These are phyloP conservation scores for Synodontis membranacea DNA, from an alignment of 2,113 vertebrate species.

Conservation along the genomic window DNA sequence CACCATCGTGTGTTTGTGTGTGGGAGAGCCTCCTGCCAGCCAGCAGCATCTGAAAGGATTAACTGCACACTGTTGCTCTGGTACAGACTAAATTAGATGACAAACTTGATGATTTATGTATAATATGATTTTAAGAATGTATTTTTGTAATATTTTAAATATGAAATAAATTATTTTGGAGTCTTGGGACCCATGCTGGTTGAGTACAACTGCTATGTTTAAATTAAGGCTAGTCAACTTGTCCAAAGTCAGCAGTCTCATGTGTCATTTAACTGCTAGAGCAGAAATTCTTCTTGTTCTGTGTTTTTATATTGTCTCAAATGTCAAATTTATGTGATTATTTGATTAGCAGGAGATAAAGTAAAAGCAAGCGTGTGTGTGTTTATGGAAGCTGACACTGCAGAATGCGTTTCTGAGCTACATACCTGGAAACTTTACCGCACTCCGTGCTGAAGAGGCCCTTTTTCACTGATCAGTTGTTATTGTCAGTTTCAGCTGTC, in stretches of 20 bases:
- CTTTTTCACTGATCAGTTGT: too few relatives aligned
- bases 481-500: too few relatives aligned
- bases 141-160: constrained; percentile 22
- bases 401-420: too few relatives aligned
- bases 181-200: background rate
- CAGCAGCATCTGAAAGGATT: background rate
- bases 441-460: too few relatives aligned
- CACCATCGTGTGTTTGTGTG: background rate
- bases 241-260: too few relatives aligned
- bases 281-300: background rate
- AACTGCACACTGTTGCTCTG: background rate
- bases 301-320: background rate
- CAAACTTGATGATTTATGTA: background rate
- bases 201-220: background rate
- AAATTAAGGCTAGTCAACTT: too few relatives aligned
- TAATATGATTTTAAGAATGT: background rate
- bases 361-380: too few relatives aligned
- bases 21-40: background rate
- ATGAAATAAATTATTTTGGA: constrained; percentile 30
- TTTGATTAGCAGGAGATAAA: too few relatives aligned
- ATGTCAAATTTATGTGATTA: too few relatives aligned
- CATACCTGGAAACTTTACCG: too few relatives aligned
- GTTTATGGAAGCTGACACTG: too few relatives aligned
- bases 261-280: background rate
- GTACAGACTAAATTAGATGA: background rate